These are phyloP conservation scores for Stenolophus ochropezus DNA, from an alignment of 2,888 invertebrate genomes.

Conservation along the genomic window DNA sequence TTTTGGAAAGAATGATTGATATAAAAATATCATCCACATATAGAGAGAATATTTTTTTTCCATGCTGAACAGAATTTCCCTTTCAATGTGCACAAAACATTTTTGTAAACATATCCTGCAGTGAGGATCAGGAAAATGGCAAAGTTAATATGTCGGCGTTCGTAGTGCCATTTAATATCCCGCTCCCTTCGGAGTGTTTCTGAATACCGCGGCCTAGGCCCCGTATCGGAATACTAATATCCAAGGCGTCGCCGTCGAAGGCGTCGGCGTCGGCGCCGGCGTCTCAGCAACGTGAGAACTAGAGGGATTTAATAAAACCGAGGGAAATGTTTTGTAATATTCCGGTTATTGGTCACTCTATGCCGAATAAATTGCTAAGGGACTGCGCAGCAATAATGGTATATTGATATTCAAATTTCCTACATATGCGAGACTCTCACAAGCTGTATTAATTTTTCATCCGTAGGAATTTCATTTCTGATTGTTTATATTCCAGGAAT, in stretches of 20 bases:
- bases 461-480: neutral
- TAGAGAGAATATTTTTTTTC: neutral
- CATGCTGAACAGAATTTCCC: neutral
- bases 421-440: neutral
- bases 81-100: neutral
- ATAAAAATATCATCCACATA: too few relatives aligned
- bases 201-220: slow-evolving; percentile 24
- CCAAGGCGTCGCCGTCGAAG: neutral
- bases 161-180: slow-evolving; percentile 28
- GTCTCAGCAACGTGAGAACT: slow-evolving; percentile 14
- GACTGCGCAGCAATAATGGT: neutral
- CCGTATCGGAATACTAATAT: slow-evolving; percentile 37
- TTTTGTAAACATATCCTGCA: slow-evolving; percentile 16
- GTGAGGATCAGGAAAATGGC: slow-evolving; percentile 15
- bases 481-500: neutral
- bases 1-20: too few relatives aligned
- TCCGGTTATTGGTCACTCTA: slow-evolving; percentile 45
- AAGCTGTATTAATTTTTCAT: slow-evolving; percentile 2
- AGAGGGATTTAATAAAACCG: slow-evolving; percentile 49
- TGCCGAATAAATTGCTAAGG: slow-evolving; percentile 11
- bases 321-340: slow-evolving; percentile 54
- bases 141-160: slow-evolving; percentile 21
- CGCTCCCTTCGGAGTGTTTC: slow-evolving; percentile 1
- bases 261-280: neutral
- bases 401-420: slow-evolving; percentile 36